Evolutionary conservation across 2,888 invertebrate genomes (phyloP).

Genomic region (Noctua pronuba): DNA sequence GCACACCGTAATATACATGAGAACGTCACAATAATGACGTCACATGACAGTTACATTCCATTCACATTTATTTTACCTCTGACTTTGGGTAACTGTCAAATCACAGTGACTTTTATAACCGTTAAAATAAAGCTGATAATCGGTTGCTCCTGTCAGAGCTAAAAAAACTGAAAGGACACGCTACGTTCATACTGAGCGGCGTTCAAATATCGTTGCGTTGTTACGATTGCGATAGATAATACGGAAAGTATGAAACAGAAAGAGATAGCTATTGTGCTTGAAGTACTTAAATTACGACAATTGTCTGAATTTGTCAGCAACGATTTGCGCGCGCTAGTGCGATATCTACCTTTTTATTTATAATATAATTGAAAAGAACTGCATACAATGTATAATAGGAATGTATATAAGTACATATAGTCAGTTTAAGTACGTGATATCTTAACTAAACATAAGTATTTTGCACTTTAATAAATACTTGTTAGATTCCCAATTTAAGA

Average conservation of each 20-base stretch:
- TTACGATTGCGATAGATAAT: too few species aligned
- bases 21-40: conserved; percentile 29
- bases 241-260: too few species aligned
- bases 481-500: conserved; percentile 10
- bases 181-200: too few species aligned
- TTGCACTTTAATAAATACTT: conserved; percentile 27
- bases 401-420: conserved; percentile 54
- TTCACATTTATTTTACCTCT: background rate
- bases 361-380: too few species aligned
- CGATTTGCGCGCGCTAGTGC: too few species aligned
- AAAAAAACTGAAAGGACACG: background rate
- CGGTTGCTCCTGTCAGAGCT: background rate
- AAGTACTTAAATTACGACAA: too few species aligned
- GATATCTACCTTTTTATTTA: too few species aligned
- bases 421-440: conserved; percentile 45
- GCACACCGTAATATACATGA: conserved; percentile 21
- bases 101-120: background rate
- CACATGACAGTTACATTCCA: conserved; percentile 6
- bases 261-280: too few species aligned
- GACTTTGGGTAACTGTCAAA: background rate
- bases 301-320: too few species aligned
- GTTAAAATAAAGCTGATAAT: background rate
- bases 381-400: conserved; percentile 35
- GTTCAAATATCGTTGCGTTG: too few species aligned
- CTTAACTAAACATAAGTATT: conserved; percentile 23